Conservation (phyloP, 2,888 invertebrate genomes). For the Laothoe populi region DNA sequence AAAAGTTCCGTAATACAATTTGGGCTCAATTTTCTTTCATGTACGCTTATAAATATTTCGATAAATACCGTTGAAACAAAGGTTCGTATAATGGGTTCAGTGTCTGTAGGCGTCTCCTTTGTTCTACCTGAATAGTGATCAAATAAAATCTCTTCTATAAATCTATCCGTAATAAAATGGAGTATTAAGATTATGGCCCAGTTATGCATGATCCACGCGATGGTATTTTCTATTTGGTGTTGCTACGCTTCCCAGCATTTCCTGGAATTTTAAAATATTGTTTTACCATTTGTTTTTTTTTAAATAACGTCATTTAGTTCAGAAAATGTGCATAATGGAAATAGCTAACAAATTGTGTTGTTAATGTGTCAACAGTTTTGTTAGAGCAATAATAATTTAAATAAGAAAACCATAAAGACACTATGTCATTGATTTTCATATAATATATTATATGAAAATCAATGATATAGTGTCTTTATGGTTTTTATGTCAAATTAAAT, state of each 20-base stretch:
- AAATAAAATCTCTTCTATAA: conserved; percentile 26
- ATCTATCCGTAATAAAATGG: conserved; percentile 26
- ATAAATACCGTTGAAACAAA: conserved; percentile 18
- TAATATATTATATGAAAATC: too few species aligned
- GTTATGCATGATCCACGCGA: conserved; percentile 20
- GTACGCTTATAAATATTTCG: conserved; percentile 9
- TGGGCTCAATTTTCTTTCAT: background rate
- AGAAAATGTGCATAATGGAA: too few species aligned
- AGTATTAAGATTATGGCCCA: conserved; percentile 17
- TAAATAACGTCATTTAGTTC: too few species aligned
- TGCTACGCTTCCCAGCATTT: background rate
- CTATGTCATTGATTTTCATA: too few species aligned
- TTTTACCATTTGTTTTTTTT: background rate
- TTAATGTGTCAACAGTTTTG: too few species aligned
- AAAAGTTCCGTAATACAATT: background rate
- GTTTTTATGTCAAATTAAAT: too few species aligned
- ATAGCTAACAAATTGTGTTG: too few species aligned
- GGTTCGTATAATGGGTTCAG: background rate
- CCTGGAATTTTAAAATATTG: too few species aligned
- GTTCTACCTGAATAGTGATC: conserved; percentile 10
- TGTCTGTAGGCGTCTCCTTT: conserved; percentile 3
- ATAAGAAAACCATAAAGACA: too few species aligned
- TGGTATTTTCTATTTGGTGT: conserved; percentile 24
- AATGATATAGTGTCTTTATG: too few species aligned
- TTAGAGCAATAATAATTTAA: too few species aligned